These are phyloP conservation scores for Gorilla gorilla DNA, from an alignment of 2,113 vertebrate genomes.

Conservation along the genomic window DNA sequence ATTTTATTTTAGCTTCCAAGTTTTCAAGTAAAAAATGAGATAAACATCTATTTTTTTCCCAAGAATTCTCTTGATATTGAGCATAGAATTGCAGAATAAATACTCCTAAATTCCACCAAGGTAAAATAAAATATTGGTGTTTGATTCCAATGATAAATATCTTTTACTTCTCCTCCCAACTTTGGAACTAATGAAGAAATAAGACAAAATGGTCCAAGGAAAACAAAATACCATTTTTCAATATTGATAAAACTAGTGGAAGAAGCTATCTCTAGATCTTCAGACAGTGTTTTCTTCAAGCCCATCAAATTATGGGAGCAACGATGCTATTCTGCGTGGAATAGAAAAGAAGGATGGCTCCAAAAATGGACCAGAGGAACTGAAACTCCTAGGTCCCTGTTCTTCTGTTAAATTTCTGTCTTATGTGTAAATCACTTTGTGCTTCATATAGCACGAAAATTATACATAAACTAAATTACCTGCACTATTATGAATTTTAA, in stretches of 20 bases:
- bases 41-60: not conserved
- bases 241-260: not conserved
- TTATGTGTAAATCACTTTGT: not conserved
- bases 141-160: not conserved
- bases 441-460: not conserved
- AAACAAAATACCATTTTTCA: not conserved
- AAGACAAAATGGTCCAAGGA: not conserved
- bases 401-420: not conserved
- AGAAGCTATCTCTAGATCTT: not conserved
- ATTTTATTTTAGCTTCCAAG: not conserved
- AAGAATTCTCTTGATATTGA: not conserved
- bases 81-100: not conserved
- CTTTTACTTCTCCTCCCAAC: not conserved
- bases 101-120: not conserved
- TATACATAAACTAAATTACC: not conserved
- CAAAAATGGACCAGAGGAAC: not conserved
- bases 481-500: not conserved
- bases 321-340: not conserved
- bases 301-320: not conserved
- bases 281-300: not conserved
- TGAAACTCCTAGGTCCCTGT: not conserved
- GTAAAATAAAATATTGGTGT: not conserved
- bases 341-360: not conserved
- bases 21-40: not conserved
- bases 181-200: not conserved